Evolutionary conservation across 53 echinoderm and acorn worm species (phyloP).

Genomic region (Echinarachnius parma): DNA sequence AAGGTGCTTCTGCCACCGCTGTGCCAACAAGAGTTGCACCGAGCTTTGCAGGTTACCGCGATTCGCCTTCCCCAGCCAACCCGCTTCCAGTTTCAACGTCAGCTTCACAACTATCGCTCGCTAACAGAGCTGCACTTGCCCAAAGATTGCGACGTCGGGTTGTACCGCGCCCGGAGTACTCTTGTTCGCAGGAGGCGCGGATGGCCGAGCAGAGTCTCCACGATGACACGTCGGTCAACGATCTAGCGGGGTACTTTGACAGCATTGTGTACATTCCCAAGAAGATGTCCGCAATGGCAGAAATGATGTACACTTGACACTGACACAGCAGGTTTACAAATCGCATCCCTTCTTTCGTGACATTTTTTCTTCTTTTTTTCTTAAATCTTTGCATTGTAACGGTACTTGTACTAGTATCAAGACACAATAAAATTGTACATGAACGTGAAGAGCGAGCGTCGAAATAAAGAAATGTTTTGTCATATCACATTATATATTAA

Average conservation of each 20-base stretch:
- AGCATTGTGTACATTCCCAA: slow-evolving; percentile 92
- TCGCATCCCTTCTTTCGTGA: no score
- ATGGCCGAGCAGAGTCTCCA: slow-evolving; percentile 66
- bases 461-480: no score
- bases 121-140: background rate
- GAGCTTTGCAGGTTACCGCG: slow-evolving; percentile 10
- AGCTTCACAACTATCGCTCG: background rate
- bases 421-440: no score
- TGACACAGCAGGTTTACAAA: no score
- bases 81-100: background rate
- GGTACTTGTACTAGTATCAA: no score
- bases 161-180: slow-evolving; percentile 53
- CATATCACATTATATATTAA: no score
- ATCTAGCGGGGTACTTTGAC: slow-evolving; percentile 97
- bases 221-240: slow-evolving; percentile 93
- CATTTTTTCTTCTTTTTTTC: no score
- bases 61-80: slow-evolving; percentile 1
- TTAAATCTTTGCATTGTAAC: no score
- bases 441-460: no score
- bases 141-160: no score
- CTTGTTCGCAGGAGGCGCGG: slow-evolving; percentile 90
- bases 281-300: slow-evolving; percentile 98
- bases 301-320: slow-evolving; percentile 97
- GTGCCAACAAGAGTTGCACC: slow-evolving; percentile 1
- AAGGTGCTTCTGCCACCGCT: background rate